Evolutionary conservation across 2,113 vertebrate genomes (phyloP).

Genomic region (Setophaga kirtlandii): DNA sequence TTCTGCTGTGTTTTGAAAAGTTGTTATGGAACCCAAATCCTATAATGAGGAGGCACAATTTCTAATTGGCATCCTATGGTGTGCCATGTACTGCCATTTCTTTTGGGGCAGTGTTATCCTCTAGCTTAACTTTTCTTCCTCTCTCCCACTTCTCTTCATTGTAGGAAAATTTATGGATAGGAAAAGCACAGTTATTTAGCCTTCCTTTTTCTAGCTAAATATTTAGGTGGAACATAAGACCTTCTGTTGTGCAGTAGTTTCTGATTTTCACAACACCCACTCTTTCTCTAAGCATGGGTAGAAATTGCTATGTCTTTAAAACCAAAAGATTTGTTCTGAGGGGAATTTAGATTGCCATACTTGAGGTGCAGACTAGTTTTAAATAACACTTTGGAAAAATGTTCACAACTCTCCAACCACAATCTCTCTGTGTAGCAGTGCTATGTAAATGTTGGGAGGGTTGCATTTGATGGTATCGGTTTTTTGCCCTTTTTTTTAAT

Average conservation of each 20-base stretch:
- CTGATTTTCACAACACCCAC: conserved; percentile 13
- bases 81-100: background rate
- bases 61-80: background rate
- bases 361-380: background rate
- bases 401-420: background rate
- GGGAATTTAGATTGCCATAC: background rate
- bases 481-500: background rate
- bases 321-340: background rate
- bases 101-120: background rate
- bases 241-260: background rate
- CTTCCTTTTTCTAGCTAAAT: conserved; percentile 20
- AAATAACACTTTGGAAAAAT: background rate
- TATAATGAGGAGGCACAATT: background rate
- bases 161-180: background rate
- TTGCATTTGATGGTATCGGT: background rate
- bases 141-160: background rate
- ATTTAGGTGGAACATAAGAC: background rate
- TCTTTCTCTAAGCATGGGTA: background rate
- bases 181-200: background rate
- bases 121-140: background rate
- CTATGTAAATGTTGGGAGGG: background rate
- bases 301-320: conserved; percentile 1
- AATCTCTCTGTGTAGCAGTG: background rate
- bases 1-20: background rate
- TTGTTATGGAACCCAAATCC: background rate